Percentiles rank a stretch among this genome's conserved stretches.
Conservation (phyloP, 2,797 vertebrate species). For the Gymnopithys bicolor region DNA sequence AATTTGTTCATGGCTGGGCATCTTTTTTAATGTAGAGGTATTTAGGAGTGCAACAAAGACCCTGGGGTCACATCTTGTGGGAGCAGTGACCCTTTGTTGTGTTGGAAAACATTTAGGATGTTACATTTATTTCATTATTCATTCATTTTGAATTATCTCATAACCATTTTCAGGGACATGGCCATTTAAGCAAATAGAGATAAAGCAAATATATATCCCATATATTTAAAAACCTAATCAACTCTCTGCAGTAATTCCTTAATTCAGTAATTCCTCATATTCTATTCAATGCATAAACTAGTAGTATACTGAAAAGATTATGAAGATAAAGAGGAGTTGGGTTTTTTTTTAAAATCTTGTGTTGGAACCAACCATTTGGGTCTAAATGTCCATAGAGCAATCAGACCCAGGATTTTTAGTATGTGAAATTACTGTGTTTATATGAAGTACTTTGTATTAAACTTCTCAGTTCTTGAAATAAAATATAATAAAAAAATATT, state of each 20-base stretch:
- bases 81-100: background rate
- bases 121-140: slow-evolving; percentile 50
- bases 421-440: background rate
- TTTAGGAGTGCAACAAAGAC: background rate
- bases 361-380: background rate
- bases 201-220: slow-evolving; percentile 61
- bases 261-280: slow-evolving; percentile 77
- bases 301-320: slow-evolving; percentile 73
- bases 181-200: slow-evolving; percentile 72
- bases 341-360: background rate
- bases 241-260: slow-evolving; percentile 70
- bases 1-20: background rate
- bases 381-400: background rate
- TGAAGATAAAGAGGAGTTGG: slow-evolving; percentile 53
- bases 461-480: background rate
- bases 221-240: slow-evolving; percentile 56
- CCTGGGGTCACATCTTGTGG: background rate
- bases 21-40: background rate
- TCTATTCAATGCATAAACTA: slow-evolving; percentile 75
- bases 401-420: background rate
- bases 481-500: background rate
- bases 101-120: slow-evolving; percentile 43
- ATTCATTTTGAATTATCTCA: slow-evolving; percentile 72
- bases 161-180: slow-evolving; percentile 73
- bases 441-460: background rate